Conservation (phyloP, 2,113 vertebrate genomes). For the Callionymus lyra region DNA sequence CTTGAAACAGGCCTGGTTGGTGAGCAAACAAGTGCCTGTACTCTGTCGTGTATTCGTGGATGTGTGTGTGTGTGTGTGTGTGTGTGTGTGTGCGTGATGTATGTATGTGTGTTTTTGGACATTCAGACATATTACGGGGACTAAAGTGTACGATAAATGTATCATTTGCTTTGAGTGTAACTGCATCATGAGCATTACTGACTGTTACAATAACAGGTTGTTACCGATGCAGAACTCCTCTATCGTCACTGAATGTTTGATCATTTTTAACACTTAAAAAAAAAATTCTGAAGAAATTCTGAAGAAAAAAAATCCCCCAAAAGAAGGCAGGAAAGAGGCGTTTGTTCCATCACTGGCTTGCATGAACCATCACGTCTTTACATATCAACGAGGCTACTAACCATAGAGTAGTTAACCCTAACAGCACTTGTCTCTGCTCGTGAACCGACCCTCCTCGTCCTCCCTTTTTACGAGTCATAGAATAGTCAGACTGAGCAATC, state of each 20-base stretch:
- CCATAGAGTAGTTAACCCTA: slow-evolving; percentile 41
- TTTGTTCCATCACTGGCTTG: slow-evolving; percentile 48
- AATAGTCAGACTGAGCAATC: too few species aligned
- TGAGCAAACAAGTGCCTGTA: slow-evolving; percentile 57
- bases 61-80: slow-evolving; percentile 21
- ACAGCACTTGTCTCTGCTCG: slow-evolving; percentile 26
- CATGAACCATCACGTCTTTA: slow-evolving; percentile 51
- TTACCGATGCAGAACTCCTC: slow-evolving; percentile 25
- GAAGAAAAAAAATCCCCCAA: background rate
- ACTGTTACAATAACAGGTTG: slow-evolving; percentile 44
- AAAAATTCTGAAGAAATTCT: background rate
- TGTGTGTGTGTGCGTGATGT: slow-evolving; percentile 25
- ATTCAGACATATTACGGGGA: slow-evolving; percentile 28
- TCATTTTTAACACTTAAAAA: slow-evolving; percentile 16
- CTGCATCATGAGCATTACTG: slow-evolving; percentile 37
- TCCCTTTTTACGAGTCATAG: too few species aligned
- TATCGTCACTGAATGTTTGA: slow-evolving; percentile 36
- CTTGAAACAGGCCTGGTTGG: slow-evolving; percentile 57
- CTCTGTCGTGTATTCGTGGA: slow-evolving; percentile 35
- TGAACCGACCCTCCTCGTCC: background rate
- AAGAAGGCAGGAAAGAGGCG: slow-evolving; percentile 14
- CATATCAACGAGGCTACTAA: slow-evolving; percentile 58
- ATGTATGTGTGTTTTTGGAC: slow-evolving; percentile 24
- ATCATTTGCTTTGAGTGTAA: slow-evolving; percentile 34
- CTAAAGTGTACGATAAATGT: slow-evolving; percentile 19